Evolutionary conservation across 2,888 invertebrate genomes (phyloP), one percentile per base, ranked within the genome.

Genomic region (Zhengitettix transpicula): DNA sequence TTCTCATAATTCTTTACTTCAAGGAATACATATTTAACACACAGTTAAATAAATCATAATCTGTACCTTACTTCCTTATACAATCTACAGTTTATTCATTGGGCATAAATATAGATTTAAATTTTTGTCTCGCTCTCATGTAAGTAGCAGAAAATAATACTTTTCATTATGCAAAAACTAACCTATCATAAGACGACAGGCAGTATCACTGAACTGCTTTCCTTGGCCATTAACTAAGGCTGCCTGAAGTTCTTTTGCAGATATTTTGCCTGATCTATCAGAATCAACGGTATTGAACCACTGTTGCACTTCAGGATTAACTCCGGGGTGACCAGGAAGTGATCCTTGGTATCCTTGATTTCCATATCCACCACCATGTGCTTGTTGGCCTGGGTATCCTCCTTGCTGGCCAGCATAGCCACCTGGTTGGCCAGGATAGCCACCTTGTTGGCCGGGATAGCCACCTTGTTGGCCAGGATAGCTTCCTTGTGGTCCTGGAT

Each of bases 101-200:
- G 2, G 28, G 28, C 7, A 28, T 7, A 2, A 28, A 28, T 2
- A 28, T 28, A 5, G 28, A 28, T 28, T 28, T 2, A 28, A 28
- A 28, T 28, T 28, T 5, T 28, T 5, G 28, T 7, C 28, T 7
- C 7, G 7, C 28, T 28, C 7, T 7, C 28, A 28, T n/a, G n/a
- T n/a, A n/a, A n/a, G n/a, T n/a, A 28, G 7, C 28, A 28, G 3
- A 28, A 28, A 28, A 28, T 28, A 28, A 28, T 28, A 28, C 7
- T 28, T 28, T 7, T 5, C 28, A 54, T 42, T 9, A 28, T 54
- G n/a, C 47, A 15, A n/a, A 40, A 1, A 65, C 72, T 69, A 73
- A 85, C 85, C 84, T 66, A 94, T 90, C 92, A 94, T 92, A 41
- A 93, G 76, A 66, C 82, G 82, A 71, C 92, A 93, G 10, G 91